Conservation (phyloP, 2,797 vertebrate genomes). For the Sitta carolinensis region DNA sequence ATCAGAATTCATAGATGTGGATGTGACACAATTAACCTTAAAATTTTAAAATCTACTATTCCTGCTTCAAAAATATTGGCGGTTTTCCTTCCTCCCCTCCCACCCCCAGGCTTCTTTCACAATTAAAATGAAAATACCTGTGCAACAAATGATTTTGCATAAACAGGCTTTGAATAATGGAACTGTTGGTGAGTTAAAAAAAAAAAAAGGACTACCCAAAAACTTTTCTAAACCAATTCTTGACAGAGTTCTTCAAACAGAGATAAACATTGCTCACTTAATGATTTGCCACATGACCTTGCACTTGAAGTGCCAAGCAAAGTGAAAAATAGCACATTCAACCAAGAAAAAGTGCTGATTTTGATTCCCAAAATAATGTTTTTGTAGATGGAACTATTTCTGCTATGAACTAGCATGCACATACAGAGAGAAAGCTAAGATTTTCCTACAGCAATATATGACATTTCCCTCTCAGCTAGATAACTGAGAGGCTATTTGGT, state of each 20-base stretch:
- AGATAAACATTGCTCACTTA: slow-evolving; percentile 10
- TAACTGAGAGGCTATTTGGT: slow-evolving; percentile 33
- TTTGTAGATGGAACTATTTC: slow-evolving; percentile 38
- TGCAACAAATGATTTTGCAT: slow-evolving; percentile 45
- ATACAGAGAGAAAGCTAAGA: not conserved
- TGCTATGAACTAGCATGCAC: not conserved
- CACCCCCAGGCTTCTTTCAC: not conserved
- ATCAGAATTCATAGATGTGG: not conserved
- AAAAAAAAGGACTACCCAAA: not conserved
- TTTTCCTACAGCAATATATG: slow-evolving; percentile 30
- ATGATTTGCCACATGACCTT: slow-evolving; percentile 51
- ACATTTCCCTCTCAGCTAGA: slow-evolving; percentile 34
- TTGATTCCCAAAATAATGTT: slow-evolving; percentile 52
- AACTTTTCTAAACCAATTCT: slow-evolving; percentile 26
- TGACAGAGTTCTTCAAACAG: not conserved
- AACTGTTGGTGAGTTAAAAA: not conserved
- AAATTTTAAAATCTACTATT: not conserved
- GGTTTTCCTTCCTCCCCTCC: not conserved
- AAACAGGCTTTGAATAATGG: slow-evolving; percentile 29
- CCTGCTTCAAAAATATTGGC: not conserved
- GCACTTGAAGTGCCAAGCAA: slow-evolving; percentile 32
- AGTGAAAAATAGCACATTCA: slow-evolving; percentile 49
- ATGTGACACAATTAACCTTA: not conserved
- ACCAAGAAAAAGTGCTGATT: slow-evolving; percentile 54
- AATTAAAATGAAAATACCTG: slow-evolving; percentile 43